Evolutionary conservation across 2,113 vertebrate species (phyloP).

Genomic region (Cyprinodon variegatus): DNA sequence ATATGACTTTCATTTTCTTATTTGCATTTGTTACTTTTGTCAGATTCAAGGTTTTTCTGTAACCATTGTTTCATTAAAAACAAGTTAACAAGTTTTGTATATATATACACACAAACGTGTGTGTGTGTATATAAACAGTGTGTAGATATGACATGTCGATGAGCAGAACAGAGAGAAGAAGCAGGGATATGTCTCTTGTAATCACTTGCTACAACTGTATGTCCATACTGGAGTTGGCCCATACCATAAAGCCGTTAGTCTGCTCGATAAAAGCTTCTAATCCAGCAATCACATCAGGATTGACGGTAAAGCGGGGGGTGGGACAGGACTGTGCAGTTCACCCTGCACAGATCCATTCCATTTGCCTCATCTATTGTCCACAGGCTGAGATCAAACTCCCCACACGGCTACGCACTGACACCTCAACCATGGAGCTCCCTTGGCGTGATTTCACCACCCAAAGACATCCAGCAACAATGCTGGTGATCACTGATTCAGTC

Average conservation of each 20-base stretch:
- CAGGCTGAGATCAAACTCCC: constrained; percentile 20
- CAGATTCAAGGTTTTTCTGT: no score
- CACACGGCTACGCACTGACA: constrained; percentile 3
- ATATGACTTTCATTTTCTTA: no score
- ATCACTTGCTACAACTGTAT: not conserved
- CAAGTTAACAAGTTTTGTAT: no score
- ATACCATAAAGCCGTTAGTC: constrained; percentile 27
- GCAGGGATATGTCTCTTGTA: no score
- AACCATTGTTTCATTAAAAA: no score
- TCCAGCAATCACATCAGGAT: constrained; percentile 72
- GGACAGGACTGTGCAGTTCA: constrained; percentile 49
- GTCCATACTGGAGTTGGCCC: constrained; percentile 21
- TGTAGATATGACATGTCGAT: no score
- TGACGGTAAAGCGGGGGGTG: constrained; percentile 49
- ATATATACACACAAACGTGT: not conserved
- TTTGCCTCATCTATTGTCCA: constrained; percentile 43
- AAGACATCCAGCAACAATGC: constrained; percentile 24
- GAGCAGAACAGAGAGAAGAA: no score
- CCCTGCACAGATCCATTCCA: constrained; percentile 40
- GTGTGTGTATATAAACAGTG: not conserved
- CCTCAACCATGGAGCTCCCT: constrained; percentile 8
- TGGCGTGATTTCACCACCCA: constrained; percentile 32
- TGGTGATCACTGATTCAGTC: constrained; percentile 57
- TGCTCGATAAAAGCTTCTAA: constrained; percentile 70
- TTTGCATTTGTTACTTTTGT: no score